Evolutionary conservation across 2,113 vertebrate species (phyloP).

Genomic region (Microcebus griseorufus): DNA sequence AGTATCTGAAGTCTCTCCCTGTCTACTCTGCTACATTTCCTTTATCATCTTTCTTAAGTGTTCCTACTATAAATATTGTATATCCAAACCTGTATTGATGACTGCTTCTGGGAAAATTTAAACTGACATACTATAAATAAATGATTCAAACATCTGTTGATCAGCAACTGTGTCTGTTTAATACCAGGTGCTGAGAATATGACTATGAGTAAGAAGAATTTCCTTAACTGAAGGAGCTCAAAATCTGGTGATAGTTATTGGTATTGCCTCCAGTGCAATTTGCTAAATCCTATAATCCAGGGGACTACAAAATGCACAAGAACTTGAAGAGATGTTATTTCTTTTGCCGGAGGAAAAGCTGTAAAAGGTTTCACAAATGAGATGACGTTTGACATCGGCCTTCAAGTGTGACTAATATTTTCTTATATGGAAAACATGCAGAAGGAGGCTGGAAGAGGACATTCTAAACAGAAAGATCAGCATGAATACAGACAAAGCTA

Average conservation of each 20-base stretch:
- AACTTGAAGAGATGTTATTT: background rate
- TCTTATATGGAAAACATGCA: background rate
- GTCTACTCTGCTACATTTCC: background rate
- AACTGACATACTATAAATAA: background rate
- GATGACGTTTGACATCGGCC: background rate
- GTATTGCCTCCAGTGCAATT: background rate
- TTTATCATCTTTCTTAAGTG: background rate
- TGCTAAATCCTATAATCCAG: background rate
- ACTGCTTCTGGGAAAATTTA: background rate
- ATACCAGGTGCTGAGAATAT: background rate
- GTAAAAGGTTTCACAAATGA: background rate
- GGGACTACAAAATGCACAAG: background rate
- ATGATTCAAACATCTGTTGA: background rate
- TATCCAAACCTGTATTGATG: background rate
- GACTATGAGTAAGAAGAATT: background rate
- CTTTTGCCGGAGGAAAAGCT: background rate
- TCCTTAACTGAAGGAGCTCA: background rate
- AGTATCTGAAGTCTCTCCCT: too few relatives aligned
- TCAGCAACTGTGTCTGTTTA: background rate
- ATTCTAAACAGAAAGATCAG: background rate
- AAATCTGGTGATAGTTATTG: background rate
- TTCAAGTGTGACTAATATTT: constrained; percentile 23
- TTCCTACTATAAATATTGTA: background rate
- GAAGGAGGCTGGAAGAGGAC: background rate
- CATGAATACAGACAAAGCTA: background rate